Evolutionary conservation across 2,888 invertebrate genomes (phyloP), one percentile per base, ranked within the genome.

Genomic region (Pollenia labialis): DNA sequence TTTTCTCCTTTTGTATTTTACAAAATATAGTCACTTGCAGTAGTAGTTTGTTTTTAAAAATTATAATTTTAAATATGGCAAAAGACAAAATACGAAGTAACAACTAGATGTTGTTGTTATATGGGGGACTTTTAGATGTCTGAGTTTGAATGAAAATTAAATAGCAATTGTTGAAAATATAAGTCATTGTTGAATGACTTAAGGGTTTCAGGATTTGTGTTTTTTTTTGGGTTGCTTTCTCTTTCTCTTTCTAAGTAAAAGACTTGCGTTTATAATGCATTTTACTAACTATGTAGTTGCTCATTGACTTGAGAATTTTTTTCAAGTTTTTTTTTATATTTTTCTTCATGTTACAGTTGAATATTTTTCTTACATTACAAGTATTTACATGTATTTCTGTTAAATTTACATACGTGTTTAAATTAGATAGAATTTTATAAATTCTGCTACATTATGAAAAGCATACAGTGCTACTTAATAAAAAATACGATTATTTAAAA

Each of bases 151-250:
- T 23, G 40, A 79, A 42, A 58, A 81, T 62, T 58, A 58, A 75
- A 52, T 62, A 72, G 52, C 44, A 85, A 69, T 80, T 85, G 60
- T 75, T 74, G 60, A 80, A 85, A 80, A 62, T 75, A 68, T 69
- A 75, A 69, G 75, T 69, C 82, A 69, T 82, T 82, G 54, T 82
- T 76, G 40, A 76, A 64, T 42, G 50, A 69, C 58, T 76, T 23
- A n/a, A 40, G 16, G 9, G 52, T 60, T 74, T 72, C 64, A 42
- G n/a, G 8, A 50, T 40, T 18, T 58, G 16, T 74, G 42, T 62
- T 42, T 16, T 16, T 46, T 6, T 40, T 48, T 48, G 14, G n/a
- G 16, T 3, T 52, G 10, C 44, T 10, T 44, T 9, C 4, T 56
- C 1, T 74, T 16, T 11, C 14, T 50, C 23, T 48, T 62, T 62